Evolutionary conservation across 2,113 vertebrate genomes (phyloP).

Genomic region (Chlamydotis undulata): DNA sequence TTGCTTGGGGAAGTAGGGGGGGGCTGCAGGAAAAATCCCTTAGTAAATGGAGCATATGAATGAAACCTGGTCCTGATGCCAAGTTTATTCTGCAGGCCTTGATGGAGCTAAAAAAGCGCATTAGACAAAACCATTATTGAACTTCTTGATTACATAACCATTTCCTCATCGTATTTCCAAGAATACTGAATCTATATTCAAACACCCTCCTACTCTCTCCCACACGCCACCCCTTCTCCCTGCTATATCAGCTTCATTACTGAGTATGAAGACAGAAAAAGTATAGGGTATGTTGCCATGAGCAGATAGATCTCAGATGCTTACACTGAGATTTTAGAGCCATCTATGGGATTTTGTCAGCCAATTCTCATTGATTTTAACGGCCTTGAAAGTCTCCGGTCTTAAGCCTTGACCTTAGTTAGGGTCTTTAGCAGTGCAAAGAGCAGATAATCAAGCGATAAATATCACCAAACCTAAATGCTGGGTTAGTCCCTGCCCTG

Average conservation of each 20-base stretch:
- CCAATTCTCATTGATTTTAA: background rate
- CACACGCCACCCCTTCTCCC: slow-evolving; percentile 57
- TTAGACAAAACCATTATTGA: slow-evolving; percentile 68
- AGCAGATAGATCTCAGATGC: slow-evolving; percentile 31
- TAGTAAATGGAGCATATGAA: slow-evolving; percentile 31
- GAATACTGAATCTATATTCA: slow-evolving; percentile 68
- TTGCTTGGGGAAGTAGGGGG: background rate
- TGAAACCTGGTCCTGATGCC: slow-evolving; percentile 34
- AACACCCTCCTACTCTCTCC: slow-evolving; percentile 63
- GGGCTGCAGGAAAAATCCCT: slow-evolving; percentile 1
- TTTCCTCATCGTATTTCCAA: slow-evolving; percentile 71
- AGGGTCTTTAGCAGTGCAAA: background rate
- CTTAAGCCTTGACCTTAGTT: background rate
- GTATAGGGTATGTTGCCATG: slow-evolving; percentile 37
- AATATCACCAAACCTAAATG: background rate
- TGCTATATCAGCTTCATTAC: slow-evolving; percentile 64
- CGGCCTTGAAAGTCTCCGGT: background rate
- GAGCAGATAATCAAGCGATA: background rate
- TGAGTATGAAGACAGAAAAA: slow-evolving; percentile 40
- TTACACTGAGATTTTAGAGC: slow-evolving; percentile 57
- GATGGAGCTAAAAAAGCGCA: slow-evolving; percentile 44
- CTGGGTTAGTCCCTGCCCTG: background rate
- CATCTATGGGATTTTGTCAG: slow-evolving; percentile 45
- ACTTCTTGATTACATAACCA: slow-evolving; percentile 67
- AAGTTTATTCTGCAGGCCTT: slow-evolving; percentile 20